Evolutionary conservation across 2,888 invertebrate species (phyloP), one percentile per base, ranked within the genome.

Genomic region (Amiota communis): DNA sequence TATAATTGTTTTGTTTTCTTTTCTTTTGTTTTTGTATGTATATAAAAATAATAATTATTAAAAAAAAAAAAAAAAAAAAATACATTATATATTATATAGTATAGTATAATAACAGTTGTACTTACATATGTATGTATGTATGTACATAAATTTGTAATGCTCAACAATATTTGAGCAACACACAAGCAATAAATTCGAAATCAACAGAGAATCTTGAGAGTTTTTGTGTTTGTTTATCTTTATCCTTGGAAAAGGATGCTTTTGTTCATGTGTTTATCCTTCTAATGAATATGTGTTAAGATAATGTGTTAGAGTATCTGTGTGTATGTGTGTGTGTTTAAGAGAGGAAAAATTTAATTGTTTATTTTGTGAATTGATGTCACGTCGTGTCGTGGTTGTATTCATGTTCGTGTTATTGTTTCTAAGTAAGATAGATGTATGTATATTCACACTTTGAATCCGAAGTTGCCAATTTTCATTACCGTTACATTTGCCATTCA

Each of bases 31-130:
- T 59, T 20, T 11, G 57, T 63, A 70, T 75, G 76, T 73, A 75
- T 77, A 74, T 83, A 84, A 83, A 85, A 82, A 83, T 84, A 81
- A 36, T 36, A 36, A 23, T 23, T 23, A 23, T 2, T 2, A 81
- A 80, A 84, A 82, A 84, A 83, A 82, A 82, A 10, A 8, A 20
- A 61, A 20, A 61, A 59, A 20, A 61, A 23, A 20, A 61, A 61
- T 23, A 61, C 20, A 61, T 23, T 23, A 20, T 10, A n/a, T 6
- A 20, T 59, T 36, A 36, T 11, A 59, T 59, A 59, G 17, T 17
- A 8, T n/a, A 59, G 20, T 59, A 20, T 59, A 59, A 59, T 59
- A 10, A 59, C 4, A 12, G 20, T 59, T 53, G n/a, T n/a, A n/a
- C n/a, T n/a, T n/a, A n/a, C n/a, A n/a, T n/a, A n/a, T n/a, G n/a